Conservation (phyloP, 2,888 invertebrate genomes). For the Sphaeridia pumilis region DNA sequence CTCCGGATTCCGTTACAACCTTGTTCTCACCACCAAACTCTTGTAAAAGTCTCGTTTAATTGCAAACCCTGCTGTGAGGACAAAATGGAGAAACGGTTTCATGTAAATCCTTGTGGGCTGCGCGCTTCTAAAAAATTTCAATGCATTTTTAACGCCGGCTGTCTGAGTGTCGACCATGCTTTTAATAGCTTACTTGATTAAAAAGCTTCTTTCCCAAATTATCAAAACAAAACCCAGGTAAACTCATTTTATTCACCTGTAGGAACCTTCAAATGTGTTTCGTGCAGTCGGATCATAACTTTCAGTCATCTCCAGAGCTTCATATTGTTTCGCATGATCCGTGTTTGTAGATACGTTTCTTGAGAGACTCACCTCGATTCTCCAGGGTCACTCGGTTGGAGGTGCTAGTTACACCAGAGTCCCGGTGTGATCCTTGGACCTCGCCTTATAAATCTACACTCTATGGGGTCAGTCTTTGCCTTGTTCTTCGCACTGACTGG, state of each 20-base stretch:
- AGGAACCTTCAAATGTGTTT: too few species aligned
- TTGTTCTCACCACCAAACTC: neutral
- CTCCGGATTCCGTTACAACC: neutral
- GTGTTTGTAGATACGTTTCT: too few species aligned
- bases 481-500: constrained; percentile 4
- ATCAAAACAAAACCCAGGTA: neutral
- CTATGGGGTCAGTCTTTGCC: constrained; percentile 21
- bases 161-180: neutral
- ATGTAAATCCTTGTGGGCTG: neutral
- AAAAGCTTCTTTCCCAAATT: neutral
- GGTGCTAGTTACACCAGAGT: constrained; percentile 32
- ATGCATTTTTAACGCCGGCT: constrained; percentile 2
- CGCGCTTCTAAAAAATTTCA: neutral
- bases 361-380: neutral
- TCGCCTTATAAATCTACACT: constrained; percentile 20
- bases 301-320: too few species aligned
- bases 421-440: constrained; percentile 20
- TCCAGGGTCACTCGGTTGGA: constrained; percentile 27
- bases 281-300: too few species aligned
- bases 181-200: constrained; percentile 3
- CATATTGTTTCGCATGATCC: too few species aligned
- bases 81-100: neutral
- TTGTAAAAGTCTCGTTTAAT: constrained; percentile 1
- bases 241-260: too few species aligned
- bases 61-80: constrained; percentile 2